Percentiles rank a stretch among this genome's conserved stretches.
These are phyloP conservation scores for Chascanopsetta lugubris DNA, from an alignment of 2,113 vertebrate genomes.

Conservation along the genomic window DNA sequence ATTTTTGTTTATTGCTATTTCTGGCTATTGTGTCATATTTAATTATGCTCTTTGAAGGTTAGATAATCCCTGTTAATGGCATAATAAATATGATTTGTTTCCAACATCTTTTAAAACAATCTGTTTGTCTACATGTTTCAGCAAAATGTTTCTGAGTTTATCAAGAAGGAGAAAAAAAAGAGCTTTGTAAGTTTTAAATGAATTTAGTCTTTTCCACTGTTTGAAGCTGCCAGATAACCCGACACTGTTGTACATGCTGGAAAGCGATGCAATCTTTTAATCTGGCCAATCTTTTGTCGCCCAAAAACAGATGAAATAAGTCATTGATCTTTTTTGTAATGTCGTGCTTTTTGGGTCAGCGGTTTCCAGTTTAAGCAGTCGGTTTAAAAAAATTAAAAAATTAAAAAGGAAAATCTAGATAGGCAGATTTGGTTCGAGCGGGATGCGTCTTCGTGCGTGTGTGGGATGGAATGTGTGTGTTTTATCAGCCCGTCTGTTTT, in stretches of 20 bases:
- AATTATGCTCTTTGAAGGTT: too few species aligned
- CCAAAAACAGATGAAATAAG: conserved; percentile 57
- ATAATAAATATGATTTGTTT: neutral
- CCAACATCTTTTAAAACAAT: conserved; percentile 29
- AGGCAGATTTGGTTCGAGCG: conserved; percentile 49
- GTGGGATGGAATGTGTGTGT: conserved; percentile 27
- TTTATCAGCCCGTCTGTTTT: conserved; percentile 53
- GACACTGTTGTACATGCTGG: conserved; percentile 42
- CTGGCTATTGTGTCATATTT: too few species aligned
- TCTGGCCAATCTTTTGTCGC: conserved; percentile 51
- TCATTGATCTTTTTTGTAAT: conserved; percentile 62
- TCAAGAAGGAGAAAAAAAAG: conserved; percentile 32
- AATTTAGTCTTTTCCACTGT: conserved; percentile 33
- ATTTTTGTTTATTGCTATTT: too few species aligned
- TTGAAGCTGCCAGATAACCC: conserved; percentile 60
- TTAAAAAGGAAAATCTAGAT: conserved; percentile 21
- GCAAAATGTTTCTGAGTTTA: conserved; percentile 47
- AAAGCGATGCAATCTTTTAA: conserved; percentile 64
- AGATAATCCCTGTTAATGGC: too few species aligned
- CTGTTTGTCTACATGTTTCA: conserved; percentile 17
- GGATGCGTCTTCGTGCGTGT: conserved; percentile 44
- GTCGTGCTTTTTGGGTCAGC: conserved; percentile 54
- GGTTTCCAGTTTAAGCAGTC: conserved; percentile 53
- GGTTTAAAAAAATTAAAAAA: neutral
- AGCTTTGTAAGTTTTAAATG: conserved; percentile 43